Conservation (phyloP, 1,140 invertebrate genomes). For the Drosophila pectinifera region DNA sequence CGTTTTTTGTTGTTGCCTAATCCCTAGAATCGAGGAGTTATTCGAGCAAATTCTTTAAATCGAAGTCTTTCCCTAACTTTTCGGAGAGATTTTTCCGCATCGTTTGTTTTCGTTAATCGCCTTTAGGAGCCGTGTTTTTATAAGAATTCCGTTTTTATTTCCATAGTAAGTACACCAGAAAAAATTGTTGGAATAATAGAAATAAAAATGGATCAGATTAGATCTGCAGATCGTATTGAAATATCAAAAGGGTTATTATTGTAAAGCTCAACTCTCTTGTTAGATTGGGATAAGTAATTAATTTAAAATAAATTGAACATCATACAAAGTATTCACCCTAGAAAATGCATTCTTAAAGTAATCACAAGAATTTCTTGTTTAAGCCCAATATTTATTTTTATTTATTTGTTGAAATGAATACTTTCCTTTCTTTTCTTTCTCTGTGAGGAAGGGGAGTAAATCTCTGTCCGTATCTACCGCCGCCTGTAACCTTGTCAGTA, state of each 20-base stretch:
- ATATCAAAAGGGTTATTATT: no score
- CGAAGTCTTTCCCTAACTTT: constrained; percentile 26
- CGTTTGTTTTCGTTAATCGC: constrained; percentile 57
- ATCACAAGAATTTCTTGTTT: background rate
- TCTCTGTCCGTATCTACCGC: constrained; percentile 22
- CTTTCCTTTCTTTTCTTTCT: constrained; percentile 12
- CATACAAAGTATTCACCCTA: background rate
- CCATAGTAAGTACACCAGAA: constrained; percentile 58
- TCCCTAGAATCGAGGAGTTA: constrained; percentile 53
- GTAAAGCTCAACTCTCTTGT: background rate
- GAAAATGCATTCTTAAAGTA: background rate
- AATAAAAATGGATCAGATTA: no score
- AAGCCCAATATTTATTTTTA: background rate
- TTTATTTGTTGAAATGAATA: constrained; percentile 1
- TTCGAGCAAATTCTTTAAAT: constrained; percentile 40
- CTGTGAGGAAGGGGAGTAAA: constrained; percentile 10
- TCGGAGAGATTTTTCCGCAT: constrained; percentile 23
- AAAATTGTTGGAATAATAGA: background rate
- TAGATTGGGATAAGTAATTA: background rate
- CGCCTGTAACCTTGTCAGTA: constrained; percentile 57
- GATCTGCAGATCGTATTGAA: no score
- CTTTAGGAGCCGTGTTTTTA: constrained; percentile 34
- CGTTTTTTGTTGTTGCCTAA: constrained; percentile 49
- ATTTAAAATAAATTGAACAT: no score
- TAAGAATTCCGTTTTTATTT: constrained; percentile 6